Percentiles rank a stretch among this genome's conserved stretches.
These are phyloP conservation scores for Orius insidiosus DNA, from an alignment of 1,140 invertebrate genomes.

Conservation along the genomic window DNA sequence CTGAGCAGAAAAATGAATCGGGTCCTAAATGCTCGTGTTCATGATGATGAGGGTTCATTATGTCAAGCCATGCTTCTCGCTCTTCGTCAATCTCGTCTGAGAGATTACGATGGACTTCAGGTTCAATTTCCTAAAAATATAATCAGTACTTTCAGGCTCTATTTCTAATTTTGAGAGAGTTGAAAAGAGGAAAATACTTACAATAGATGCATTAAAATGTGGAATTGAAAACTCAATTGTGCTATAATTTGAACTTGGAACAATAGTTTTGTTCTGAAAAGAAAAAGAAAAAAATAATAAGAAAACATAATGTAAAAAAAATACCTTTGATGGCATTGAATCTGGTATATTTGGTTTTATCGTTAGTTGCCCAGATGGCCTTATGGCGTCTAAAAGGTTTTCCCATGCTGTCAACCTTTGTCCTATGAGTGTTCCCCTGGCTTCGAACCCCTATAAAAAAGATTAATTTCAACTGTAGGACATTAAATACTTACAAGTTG, in stretches of 20 bases:
- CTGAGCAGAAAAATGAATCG: slow-evolving; percentile 47
- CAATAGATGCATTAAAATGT: no score
- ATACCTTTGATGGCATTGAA: slow-evolving; percentile 1
- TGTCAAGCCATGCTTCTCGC: slow-evolving; percentile 29
- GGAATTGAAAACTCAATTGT: no score
- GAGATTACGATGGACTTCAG: neutral
- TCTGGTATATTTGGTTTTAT: slow-evolving; percentile 41
- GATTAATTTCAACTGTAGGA: neutral
- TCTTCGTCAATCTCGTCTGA: slow-evolving; percentile 25
- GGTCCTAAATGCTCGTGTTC: slow-evolving; percentile 30
- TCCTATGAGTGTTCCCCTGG: slow-evolving; percentile 64
- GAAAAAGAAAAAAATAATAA: neutral
- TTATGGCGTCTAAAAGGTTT: slow-evolving; percentile 59
- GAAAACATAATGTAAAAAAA: slow-evolving; percentile 24
- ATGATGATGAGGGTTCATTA: slow-evolving; percentile 7
- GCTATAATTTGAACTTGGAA: neutral
- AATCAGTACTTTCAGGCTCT: neutral
- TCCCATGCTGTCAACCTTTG: slow-evolving; percentile 63
- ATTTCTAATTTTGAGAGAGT: no score
- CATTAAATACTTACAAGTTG: slow-evolving; percentile 33
- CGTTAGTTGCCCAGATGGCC: slow-evolving; percentile 44
- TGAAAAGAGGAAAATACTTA: no score
- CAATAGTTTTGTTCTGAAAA: neutral
- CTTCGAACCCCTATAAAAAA: slow-evolving; percentile 58
- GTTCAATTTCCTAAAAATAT: slow-evolving; percentile 13